A percentile compares a stretch with the other conserved stretches of the same genome.
These are phyloP conservation scores for Psephotus haematonotus DNA, from an alignment of 2,113 vertebrate species.

Conservation along the genomic window DNA sequence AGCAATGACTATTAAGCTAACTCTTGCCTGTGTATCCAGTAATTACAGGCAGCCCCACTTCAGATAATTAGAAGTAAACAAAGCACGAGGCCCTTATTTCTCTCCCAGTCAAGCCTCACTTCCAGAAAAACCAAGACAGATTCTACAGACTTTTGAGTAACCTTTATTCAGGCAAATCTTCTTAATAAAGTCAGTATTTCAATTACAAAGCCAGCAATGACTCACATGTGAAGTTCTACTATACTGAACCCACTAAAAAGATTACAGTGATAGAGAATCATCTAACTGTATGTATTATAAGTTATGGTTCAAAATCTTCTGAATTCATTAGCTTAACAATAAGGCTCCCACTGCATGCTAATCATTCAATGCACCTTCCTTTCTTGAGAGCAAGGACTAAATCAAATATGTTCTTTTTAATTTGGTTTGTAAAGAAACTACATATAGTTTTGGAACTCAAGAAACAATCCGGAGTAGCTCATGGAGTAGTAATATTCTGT, in stretches of 20 bases:
- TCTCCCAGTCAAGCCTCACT: background rate
- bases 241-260: background rate
- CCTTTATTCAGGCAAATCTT: background rate
- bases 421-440: background rate
- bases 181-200: background rate
- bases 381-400: background rate
- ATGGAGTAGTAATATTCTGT: background rate
- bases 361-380: background rate
- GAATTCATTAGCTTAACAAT: background rate
- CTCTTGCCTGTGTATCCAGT: background rate
- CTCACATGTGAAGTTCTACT: background rate
- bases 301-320: background rate
- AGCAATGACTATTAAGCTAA: background rate
- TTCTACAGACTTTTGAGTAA: background rate
- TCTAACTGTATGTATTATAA: background rate
- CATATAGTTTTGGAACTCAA: background rate
- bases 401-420: background rate
- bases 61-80: background rate
- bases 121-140: background rate
- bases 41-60: background rate
- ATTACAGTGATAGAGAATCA: background rate
- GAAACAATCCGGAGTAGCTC: background rate
- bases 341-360: background rate
- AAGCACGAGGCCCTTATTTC: background rate
- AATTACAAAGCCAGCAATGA: background rate